Evolutionary conservation across 1,140 invertebrate genomes (phyloP).

Genomic region (Megalonaias nervosa): DNA sequence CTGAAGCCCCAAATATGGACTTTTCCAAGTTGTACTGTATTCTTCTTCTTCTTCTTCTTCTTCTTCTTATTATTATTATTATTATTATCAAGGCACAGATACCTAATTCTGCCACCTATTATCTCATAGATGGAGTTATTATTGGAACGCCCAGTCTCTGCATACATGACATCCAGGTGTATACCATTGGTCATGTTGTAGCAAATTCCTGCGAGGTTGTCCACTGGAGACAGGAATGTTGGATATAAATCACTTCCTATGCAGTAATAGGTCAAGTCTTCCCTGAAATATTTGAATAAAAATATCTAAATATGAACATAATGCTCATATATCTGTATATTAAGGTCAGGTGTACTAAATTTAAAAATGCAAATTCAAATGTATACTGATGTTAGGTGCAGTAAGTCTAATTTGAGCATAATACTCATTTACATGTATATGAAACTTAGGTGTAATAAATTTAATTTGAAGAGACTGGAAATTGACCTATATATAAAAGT

Average conservation of each 20-base stretch:
- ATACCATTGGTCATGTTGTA: slow-evolving; percentile 34
- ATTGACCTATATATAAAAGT: no score
- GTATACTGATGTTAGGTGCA: no score
- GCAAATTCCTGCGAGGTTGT: slow-evolving; percentile 40
- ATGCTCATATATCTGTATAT: no score
- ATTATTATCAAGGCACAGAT: not conserved
- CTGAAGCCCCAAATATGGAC: no score
- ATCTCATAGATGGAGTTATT: slow-evolving; percentile 41
- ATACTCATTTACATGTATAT: no score
- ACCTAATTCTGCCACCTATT: slow-evolving; percentile 49
- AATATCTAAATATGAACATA: no score
- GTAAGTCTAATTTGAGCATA: no score
- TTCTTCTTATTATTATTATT: not conserved
- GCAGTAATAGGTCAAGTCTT: slow-evolving; percentile 14
- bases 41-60: not conserved
- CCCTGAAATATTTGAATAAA: slow-evolving; percentile 1
- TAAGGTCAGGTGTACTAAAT: no score
- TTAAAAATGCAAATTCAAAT: no score
- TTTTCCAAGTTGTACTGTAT: no score
- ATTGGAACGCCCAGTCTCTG: slow-evolving; percentile 39
- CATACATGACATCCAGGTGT: slow-evolving; percentile 47
- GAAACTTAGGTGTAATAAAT: no score
- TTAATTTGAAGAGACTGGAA: no score
- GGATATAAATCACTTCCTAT: slow-evolving; percentile 19
- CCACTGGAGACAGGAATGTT: slow-evolving; percentile 18